Evolutionary conservation across 2,888 invertebrate species (phyloP), one percentile per base, ranked within the genome.

Genomic region (Eueremaeus valkanovi): DNA sequence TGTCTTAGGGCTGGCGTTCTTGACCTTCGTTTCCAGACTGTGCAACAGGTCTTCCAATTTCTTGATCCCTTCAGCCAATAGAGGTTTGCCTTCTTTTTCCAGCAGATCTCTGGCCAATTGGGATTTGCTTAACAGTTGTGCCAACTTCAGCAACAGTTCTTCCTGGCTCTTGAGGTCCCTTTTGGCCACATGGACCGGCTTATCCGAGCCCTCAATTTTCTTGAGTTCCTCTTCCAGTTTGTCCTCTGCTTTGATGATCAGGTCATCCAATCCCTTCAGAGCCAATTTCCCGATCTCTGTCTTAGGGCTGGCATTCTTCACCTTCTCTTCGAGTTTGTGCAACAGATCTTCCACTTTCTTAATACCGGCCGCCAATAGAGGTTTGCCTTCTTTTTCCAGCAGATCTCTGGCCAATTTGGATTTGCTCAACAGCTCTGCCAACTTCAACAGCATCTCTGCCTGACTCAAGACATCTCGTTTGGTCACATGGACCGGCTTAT

Each of bases 291-390:
- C 73, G 73, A 51, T 45, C 55, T 72, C 73, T 11, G 73, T 24
- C 27, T 27, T 66, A 11, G 73, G 73, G 18, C 63, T 42, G 21
- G 29, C n/a, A n/a, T 36, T 45, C 33, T 72, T 31, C 21, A 72
- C 24, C 21, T 72, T 21, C 21, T 31, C 42, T 18, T 72, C 73
- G 16, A 72, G 11, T 6, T 18, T 36, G 42, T 24, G 21, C 5
- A 72, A 8, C 3, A 31, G 1, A 2, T 72, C 42, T 18, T 72
- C 73, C 24, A 72, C 21, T 11, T 21, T 31, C 27, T 72, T 36
- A n/a, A 72, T 42, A 40, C 45, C 73, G 42, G 73, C 73, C 27
- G 73, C 73, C 73, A 72, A 51, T 61, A 72, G 24, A 45, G 36
- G 73, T 36, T 72, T 72, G 73, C 73, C 73, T 36, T 36, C n/a